These are phyloP conservation scores for Teleogryllus occipitalis DNA, from an alignment of 1,140 invertebrate species.

Conservation along the genomic window DNA sequence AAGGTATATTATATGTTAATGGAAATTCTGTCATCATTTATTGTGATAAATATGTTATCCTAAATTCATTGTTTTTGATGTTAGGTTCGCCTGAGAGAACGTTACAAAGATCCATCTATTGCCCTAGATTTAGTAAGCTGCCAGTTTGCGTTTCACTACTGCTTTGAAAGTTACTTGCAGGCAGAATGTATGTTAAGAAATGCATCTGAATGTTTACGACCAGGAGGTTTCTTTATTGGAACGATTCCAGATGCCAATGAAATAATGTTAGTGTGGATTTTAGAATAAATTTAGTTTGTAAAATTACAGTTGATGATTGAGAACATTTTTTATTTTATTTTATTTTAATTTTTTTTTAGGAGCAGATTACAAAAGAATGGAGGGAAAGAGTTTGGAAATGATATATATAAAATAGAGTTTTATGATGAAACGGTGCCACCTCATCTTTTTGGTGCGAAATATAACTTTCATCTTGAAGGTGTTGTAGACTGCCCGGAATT, in stretches of 20 bases:
- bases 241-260: constrained; percentile 91
- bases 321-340: neutral
- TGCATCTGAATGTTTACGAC: constrained; percentile 75
- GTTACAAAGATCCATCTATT: constrained; percentile 62
- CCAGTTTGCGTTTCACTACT: constrained; percentile 96
- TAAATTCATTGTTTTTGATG: constrained; percentile 17
- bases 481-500: constrained; percentile 98
- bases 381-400: constrained; percentile 71
- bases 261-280: constrained; percentile 58
- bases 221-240: constrained; percentile 93
- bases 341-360: constrained; percentile 34
- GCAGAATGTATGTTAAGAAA: constrained; percentile 90
- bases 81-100: constrained; percentile 55
- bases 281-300: neutral
- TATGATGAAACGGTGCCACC: constrained; percentile 56
- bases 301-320: neutral
- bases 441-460: constrained; percentile 91
- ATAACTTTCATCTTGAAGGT: constrained; percentile 91
- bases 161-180: constrained; percentile 87
- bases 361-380: constrained; percentile 48
- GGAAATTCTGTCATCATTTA: neutral
- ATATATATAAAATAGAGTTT: constrained; percentile 76
- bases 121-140: constrained; percentile 87
- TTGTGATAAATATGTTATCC: neutral
- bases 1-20: constrained; percentile 45